These are phyloP conservation scores for Magallana nippona DNA, from an alignment of 2,888 invertebrate genomes.

Conservation along the genomic window DNA sequence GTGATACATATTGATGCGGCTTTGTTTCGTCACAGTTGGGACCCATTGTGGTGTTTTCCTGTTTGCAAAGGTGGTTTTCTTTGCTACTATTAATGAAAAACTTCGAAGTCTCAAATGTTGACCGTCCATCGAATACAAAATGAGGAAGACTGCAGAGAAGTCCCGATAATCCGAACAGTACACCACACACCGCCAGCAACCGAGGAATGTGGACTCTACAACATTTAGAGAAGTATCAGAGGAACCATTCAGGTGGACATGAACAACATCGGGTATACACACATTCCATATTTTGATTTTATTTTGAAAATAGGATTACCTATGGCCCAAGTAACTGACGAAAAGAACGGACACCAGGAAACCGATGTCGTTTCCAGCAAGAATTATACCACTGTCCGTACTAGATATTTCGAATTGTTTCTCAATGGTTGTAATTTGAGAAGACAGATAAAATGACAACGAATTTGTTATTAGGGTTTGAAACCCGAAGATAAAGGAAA, in stretches of 20 bases:
- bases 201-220: constrained; percentile 59
- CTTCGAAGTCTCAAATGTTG: background rate
- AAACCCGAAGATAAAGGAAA: constrained; percentile 46
- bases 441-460: constrained; percentile 50
- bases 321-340: constrained; percentile 61
- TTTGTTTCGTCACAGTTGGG: constrained; percentile 2
- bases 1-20: background rate
- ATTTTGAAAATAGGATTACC: constrained; percentile 37
- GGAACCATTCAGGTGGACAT: too few species aligned
- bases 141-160: constrained; percentile 56
- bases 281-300: too few species aligned
- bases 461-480: constrained; percentile 48
- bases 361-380: constrained; percentile 69
- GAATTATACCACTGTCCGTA: constrained; percentile 62
- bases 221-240: background rate
- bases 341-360: constrained; percentile 62
- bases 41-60: background rate
- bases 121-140: constrained; percentile 49
- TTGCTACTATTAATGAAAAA: background rate
- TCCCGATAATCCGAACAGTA: constrained; percentile 57
- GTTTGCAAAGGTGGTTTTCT: background rate
- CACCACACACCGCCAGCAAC: constrained; percentile 51
- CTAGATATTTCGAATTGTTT: constrained; percentile 63
- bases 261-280: background rate
- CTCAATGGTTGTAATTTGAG: constrained; percentile 65